Base-by-base conservation (phyloP, 2,797 vertebrate species). In the Danio jaintianensis region DNA sequence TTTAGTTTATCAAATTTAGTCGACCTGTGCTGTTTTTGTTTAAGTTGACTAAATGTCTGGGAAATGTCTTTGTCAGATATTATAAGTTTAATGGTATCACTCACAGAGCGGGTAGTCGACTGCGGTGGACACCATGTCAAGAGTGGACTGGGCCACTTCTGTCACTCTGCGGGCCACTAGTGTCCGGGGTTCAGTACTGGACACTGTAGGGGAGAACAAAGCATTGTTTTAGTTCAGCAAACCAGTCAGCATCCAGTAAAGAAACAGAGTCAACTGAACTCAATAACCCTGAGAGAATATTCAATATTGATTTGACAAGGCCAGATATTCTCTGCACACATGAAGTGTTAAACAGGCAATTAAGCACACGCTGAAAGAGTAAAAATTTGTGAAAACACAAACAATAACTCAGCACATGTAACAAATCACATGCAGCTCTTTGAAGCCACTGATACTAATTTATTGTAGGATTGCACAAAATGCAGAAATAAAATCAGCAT, bases 51-150 rank as follows among this genome's bases (percentile, higher is more conserved):
- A 29, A 29, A 29, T 29, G 1, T 29, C 29, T 29, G 1, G 29
- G 29, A 1, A 29, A 29, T 29, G 29, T 29, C 29, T 29, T 29
- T 29, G 29, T 29, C 18, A 45, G 50, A 22, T n/a, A 59, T 12
- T 43, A 9, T 15, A 29, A 9, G n/a, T 73, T 13, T 50, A 20
- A 20, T 10, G 12, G 43, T 52, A 8, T 53, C 13, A 92, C 92
- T 94, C 88, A 96, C 95, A 93, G 13, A 96, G 91, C 1, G 95
- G 94, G 85, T 95, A 96, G 82, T 96, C 94, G 72, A 96, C 92
- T 4, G 92, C 94, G 0, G 90, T 93, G 80, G 90, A 91, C 78
- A 96, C 93, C 86, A 93, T 90, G 86, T 95, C 90, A 75, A 96
- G 84, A 0, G 95, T 95, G 5, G 91, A 92, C 90, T 96, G 94